Evolutionary conservation across 1,140 invertebrate genomes (phyloP).

Genomic region (Ceratina australensis): DNA sequence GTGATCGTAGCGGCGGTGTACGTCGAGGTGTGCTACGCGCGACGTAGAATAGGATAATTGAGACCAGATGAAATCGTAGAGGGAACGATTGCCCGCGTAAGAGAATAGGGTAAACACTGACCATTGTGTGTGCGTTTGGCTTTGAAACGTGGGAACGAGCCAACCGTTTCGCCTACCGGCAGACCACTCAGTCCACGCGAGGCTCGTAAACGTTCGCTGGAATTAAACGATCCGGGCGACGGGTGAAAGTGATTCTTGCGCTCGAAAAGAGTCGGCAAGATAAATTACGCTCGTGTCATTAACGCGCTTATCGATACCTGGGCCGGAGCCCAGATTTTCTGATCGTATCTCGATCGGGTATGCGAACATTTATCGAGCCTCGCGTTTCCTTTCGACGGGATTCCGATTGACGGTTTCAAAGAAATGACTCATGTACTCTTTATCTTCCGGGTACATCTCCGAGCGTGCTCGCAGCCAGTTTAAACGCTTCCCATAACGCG

Average conservation of each 20-base stretch:
- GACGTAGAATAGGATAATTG: too few species aligned
- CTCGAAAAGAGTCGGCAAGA: too few species aligned
- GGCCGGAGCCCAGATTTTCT: too few species aligned
- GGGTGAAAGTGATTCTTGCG: too few species aligned
- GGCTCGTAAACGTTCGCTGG: background rate
- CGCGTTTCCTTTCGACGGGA: too few species aligned
- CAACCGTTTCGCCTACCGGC: constrained; percentile 11
- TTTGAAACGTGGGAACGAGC: constrained; percentile 23
- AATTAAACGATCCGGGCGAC: background rate
- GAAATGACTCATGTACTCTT: constrained; percentile 9
- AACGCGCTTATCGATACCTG: too few species aligned
- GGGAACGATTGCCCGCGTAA: background rate
- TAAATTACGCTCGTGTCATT: too few species aligned
- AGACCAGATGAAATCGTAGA: background rate
- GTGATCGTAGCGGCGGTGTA: too few species aligned
- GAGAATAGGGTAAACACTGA: constrained; percentile 8
- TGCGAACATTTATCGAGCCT: too few species aligned
- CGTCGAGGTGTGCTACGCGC: too few species aligned
- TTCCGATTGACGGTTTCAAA: background rate
- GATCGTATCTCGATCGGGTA: too few species aligned
- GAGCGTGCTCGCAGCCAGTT: background rate
- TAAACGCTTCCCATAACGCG: background rate
- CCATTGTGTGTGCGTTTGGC: constrained; percentile 10
- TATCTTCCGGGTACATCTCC: constrained; percentile 1
- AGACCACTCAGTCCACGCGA: background rate